Evolutionary conservation across 2,113 vertebrate genomes (phyloP), one percentile per base, ranked within the genome.

Genomic region (Trochalopteron elliotii): DNA sequence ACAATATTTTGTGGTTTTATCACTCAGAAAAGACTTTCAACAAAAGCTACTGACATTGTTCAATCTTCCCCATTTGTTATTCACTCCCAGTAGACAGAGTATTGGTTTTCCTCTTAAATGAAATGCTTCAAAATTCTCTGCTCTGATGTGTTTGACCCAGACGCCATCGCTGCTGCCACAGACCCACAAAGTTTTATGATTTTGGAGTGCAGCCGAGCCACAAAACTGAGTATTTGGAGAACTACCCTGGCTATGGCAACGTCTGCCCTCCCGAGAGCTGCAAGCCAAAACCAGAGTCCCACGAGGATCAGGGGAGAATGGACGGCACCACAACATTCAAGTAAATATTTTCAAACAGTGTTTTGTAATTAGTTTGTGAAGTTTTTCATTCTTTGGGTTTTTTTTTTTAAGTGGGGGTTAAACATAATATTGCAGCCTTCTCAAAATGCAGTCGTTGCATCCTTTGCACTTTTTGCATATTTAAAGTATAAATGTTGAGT

Each of bases 301-400:
- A 25, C 59, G 35, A 27, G 14, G 55, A 96, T 52, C 60, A 8
- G 71, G 98, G 87, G 7, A 98, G 72, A 91, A 98, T 99, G 98
- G 98, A 99, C 27, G 98, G 98, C 91, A 96, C 96, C 40, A 98
- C 98, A 30, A 98, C 98, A 10, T 98, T 98, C 97, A 99, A 98
- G 98, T 99, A 98, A 98, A 93, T 95, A 67, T 83, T 69, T 78
- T 56, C 15, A 39, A 81, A 30, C 60, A 35, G 27, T 37, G 15
- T 83, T 78, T 93, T 67, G 60, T 25, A 78, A 20, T 64, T 70
- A 39, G 45, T 84, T 56, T 63, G 16, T 80, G 9, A 56, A 67
- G 5, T 15, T 77, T 76, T 27, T 64, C 6, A 10, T 53, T 28
- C 53, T 78, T 87, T 91, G 33, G n/a, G n/a, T n/a, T n/a, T n/a